Evolutionary conservation across 2,888 invertebrate genomes (phyloP), one percentile per base, ranked within the genome.

Genomic region (Sphaerophoria rueppellii): DNA sequence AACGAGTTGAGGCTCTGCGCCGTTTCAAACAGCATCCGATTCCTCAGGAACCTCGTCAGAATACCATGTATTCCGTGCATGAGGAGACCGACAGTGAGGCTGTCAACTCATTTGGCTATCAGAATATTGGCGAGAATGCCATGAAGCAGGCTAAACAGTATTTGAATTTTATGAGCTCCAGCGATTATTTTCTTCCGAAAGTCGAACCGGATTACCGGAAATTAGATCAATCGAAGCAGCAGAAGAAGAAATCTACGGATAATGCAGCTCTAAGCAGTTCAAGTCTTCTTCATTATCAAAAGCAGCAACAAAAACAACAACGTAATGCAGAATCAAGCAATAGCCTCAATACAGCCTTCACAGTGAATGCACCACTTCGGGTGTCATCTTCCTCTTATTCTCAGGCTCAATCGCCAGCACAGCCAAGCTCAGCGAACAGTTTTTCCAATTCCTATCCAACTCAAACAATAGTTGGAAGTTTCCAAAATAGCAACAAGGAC

Each of bases 121-220:
- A 58, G 11, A 76, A 75, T 54, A 58, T 67, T 7, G 76, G 85
- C 9, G 83, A 87, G 61, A 88, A 65, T 58, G 85, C 86, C 34
- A 88, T 89, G 6, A 89, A 89, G 16, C 90, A 91, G 65, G 91
- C 91, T 0, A 89, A 90, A 79, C 89, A 89, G 43, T 91, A 91
- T 86, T 86, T 91, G 46, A 88, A 89, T 50, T 91, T 91, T 70
- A 91, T 91, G 91, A 89, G 89, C 81, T 89, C 89, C 34, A 90
- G 89, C 48, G 90, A 90, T 11, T 91, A 91, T 76, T 91, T 91
- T 74, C 69, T 91, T 78, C 91, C 91, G 2, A 89, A 89, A 65
- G 88, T 87, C 14, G 89, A 91, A 52, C 91, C 91, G 14, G 90
- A 91, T 79, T 91, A 90, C 74, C 90, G 88, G 48, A 87, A 88